phyloP scores from a whole-genome alignment of 2,888 invertebrate species.

The Rhimphoctona megacephalus region DNA sequence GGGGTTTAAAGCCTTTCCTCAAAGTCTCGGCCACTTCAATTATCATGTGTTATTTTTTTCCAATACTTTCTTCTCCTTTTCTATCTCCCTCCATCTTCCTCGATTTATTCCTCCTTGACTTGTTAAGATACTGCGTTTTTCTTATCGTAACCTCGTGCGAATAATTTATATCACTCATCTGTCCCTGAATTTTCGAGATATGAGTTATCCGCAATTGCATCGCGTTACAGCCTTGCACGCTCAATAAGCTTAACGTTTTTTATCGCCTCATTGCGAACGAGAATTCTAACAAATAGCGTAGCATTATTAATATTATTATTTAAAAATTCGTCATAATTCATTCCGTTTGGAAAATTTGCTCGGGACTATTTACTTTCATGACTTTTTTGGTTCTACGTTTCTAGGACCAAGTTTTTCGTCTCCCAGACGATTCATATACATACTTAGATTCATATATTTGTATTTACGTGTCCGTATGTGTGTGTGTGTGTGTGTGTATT shows the following conservation, averaged over 20 bases:
- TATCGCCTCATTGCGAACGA: not conserved
- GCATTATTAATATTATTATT: not conserved
- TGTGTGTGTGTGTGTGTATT: slow-evolving; percentile 36
- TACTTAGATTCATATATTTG: not conserved
- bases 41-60: not conserved
- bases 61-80: slow-evolving; percentile 16
- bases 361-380: not conserved
- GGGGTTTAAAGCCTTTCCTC: not conserved
- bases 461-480: too few species aligned
- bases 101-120: not conserved
- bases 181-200: slow-evolving; percentile 28
- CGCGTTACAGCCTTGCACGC: not conserved
- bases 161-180: slow-evolving; percentile 10
- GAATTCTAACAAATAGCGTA: not conserved
- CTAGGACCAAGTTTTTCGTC: slow-evolving; percentile 35
- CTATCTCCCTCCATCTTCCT: not conserved
- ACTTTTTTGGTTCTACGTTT: not conserved
- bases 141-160: not conserved
- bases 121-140: not conserved
- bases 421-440: not conserved
- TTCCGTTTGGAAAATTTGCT: not conserved
- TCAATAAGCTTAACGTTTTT: not conserved
- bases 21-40: slow-evolving; percentile 23
- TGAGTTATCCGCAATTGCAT: slow-evolving; percentile 3
- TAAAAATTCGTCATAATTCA: not conserved